Base-by-base conservation (phyloP, 2,888 invertebrate species). In the Cryptus viduatorius region DNA sequence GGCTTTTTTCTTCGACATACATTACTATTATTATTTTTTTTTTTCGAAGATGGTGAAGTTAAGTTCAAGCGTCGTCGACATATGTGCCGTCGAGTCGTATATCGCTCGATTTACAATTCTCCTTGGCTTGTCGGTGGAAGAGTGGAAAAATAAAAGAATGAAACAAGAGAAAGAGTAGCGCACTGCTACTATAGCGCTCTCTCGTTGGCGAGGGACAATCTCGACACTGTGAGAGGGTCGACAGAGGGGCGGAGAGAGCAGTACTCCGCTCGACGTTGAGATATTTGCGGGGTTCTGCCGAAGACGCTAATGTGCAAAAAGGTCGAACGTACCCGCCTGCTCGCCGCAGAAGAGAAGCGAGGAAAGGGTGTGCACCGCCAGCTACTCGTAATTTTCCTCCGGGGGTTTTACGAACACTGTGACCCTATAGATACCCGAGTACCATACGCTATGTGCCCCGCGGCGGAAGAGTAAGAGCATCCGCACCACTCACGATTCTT, bases 241-340 rank as follows among this genome's bases (percentile, higher is more conserved):
- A 68, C 64, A 56, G 50, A n/a, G 65, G 46, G 73, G 64, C 73
- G 82, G 78, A 71, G 84, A 79, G 78, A 71, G 84, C 75, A 82
- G 82, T 69, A 69, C 82, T 75, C 80, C 68, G 76, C 53, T 67
- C 85, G 86, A 84, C 79, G 84, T 86, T 82, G 84, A 86, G 79
- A 86, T 84, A 84, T 82, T 86, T 84, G 83, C 84, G 82, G 81
- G 84, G 76, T 81, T 86, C 84, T 84, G 84, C 86, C 83, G 81
- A 86, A 84, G 86, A 82, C 84, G 84, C 82, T 86, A 86, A 86
- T 86, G 82, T 84, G 81, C 84, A 84, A 86, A 84, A 81, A 84
- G 82, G 78, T 82, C 78, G 84, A 79, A 48, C 64, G 79, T 19
- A 79, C 79, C 82, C 82, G 82, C 84, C 82, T 75, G 75, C 65